Evolutionary conservation across 2,113 vertebrate species (phyloP), one percentile per base, ranked within the genome.

Genomic region (Ceratotherium simum): DNA sequence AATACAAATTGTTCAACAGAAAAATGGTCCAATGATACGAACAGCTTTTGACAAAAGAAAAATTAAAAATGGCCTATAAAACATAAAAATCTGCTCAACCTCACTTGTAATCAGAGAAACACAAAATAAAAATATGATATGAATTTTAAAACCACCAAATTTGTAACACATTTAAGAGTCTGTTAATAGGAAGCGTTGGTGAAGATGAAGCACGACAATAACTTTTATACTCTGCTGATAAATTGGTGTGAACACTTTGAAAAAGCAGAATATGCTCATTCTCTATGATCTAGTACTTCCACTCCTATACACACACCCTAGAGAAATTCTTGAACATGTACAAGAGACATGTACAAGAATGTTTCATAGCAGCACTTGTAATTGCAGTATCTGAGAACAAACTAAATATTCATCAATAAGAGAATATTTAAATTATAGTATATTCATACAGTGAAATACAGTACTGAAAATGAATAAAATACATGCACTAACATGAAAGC

Each of bases 71-170:
- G 33, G n/a, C 10, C n/a, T 58, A 89, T 48, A 89, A 75, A 88
- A 96, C 29, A 51, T 29, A 20, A 85, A 72, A 78, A 80, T 4
- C 8, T 93, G 29, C 2, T 62, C 18, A 91, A 51, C 14, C 2
- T 78, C 31, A 86, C 17, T 95, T 87, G 5, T 42, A 85, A 94
- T 85, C 82, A 95, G 67, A 93, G 16, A 95, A 96, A 93, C 60
- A 86, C 60, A 95, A 95, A 78, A 85, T 60, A 70, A 95, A 88
- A 93, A 69, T 39, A 56, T 39, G 27, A 54, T 75, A 72, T 42
- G 33, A 78, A 80, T 54, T 95, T 95, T 93, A 90, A 25, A 67
- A 56, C 9, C 13, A 82, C 14, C 29, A 96, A 85, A 76, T 95
- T 54, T 67, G 23, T 87, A 82, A 81, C 73, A 58, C 93, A 86